Evolutionary conservation across 2,113 vertebrate genomes (phyloP), one percentile per base, ranked within the genome.

Genomic region (Oncorhynchus tshawytscha): DNA sequence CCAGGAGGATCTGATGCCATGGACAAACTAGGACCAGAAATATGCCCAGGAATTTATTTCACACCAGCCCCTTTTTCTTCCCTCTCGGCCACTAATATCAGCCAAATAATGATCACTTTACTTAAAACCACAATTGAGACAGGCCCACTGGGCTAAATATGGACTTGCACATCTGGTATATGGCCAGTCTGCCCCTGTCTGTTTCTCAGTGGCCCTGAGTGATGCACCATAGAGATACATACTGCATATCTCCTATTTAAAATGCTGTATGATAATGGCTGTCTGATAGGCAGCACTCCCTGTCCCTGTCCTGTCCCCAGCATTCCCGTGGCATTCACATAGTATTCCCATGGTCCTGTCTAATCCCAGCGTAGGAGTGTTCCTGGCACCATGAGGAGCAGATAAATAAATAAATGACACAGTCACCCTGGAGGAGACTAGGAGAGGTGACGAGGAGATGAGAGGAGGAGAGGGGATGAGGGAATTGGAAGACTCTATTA

Each of bases 361-460:
- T 72, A 68, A 60, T 75, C 45, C 59, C 18, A 48, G 24, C 34
- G 6, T 34, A 34, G 60, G 45, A 3, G 49, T 51, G 71, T 70
- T 74, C 72, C 65, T 71, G 78, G 72, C 73, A 22, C 34, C 31
- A n/a, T 1, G 72, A 22, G 31, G 27, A 72, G 6, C 9, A 39
- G 69, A 34, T 1, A 29, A 18, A 48, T 1, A 29, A 18, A 48
- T 5, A 3, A 29, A 70, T 57, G n/a, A 54, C 31, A 1, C 39
- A n/a, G 34, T 59, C 20, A 48, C 51, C 4, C 57, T 71, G 75
- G 65, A 65, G 31, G 8, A 7, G 49, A 34, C 12, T 67, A 15
- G 67, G 67, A 45, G 1, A 12, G 31, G 31, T 6, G 31, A 31
- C 5, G 1, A 31, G 31, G 31, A 31, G 31, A 31, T 31, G 31